Evolutionary conservation across 2,113 vertebrate species (phyloP).

Genomic region (Aramus guarauna): DNA sequence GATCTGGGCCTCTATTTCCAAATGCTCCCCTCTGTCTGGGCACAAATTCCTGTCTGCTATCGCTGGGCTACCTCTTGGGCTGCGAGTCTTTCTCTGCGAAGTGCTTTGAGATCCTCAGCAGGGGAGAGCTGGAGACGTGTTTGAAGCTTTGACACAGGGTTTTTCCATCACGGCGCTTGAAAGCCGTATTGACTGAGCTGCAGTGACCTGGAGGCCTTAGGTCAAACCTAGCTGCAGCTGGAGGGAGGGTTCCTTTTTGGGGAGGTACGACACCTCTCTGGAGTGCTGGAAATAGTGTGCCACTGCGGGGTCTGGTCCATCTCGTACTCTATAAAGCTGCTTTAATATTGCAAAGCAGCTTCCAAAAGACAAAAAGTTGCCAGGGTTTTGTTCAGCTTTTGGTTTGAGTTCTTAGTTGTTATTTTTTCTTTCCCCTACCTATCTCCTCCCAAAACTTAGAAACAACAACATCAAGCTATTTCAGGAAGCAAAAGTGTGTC

Average conservation of each 20-base stretch:
- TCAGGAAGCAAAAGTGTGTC: not conserved
- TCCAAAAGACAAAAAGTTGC: not conserved
- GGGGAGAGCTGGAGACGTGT: not conserved
- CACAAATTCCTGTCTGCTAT: not conserved
- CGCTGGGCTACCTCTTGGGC: not conserved
- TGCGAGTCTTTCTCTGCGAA: not conserved
- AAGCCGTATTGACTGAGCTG: not conserved
- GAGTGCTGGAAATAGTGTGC: not conserved
- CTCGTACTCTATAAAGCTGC: not conserved
- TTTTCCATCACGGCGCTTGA: not conserved
- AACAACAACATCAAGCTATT: not conserved
- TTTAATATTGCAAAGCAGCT: not conserved
- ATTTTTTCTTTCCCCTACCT: not conserved
- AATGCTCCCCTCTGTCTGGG: not conserved
- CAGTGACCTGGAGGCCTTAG: not conserved
- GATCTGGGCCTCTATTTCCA: not conserved
- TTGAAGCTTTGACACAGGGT: not conserved
- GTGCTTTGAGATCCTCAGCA: slow-evolving; percentile 25
- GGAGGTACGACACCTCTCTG: not conserved
- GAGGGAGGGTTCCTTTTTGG: not conserved
- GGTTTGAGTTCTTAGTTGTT: not conserved
- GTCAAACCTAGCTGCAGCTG: slow-evolving; percentile 29
- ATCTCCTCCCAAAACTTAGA: not conserved
- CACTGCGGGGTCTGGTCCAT: not conserved
- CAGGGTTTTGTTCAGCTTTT: not conserved